Evolutionary conservation across 1,140 invertebrate species (phyloP), one percentile per base, ranked within the genome.

Genomic region (Neotoxoptera formosana): DNA sequence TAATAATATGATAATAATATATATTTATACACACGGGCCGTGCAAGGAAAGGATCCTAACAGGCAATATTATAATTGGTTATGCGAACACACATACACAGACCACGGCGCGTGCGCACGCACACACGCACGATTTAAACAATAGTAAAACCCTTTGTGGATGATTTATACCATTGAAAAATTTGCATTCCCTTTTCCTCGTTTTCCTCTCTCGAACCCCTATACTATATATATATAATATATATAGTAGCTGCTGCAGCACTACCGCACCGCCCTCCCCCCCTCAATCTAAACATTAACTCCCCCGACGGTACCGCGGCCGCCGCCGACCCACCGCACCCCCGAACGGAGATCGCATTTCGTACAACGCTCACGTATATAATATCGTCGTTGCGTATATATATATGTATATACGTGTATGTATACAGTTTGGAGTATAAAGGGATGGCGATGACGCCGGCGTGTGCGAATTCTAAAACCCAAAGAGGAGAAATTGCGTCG

Each of bases 161-260:
- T 84, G 91, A 92, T 84, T 84, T 84, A 84, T 84, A 84, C 90
- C n/a, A 47, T 91, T 41, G 90, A 76, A 91, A 81, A 92, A 92
- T 92, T 92, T 92, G 81, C 76, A 92, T 92, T 84, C 67, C 91
- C 91, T 83, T 83, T 48, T 45, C 60, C 90, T 34, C 47, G 2
- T 25, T 53, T 53, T 53, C 21, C 48, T 36, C 45, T 9, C 34
- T 30, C 30, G 23, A 9, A 17, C 17, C 30, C n/a, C 23, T 30
- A 6, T 34, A 88, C 23, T n/a, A 88, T n/a, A 45, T 86, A 53
- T 53, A 88, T n/a, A 86, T 47, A 84, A n/a, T n/a, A 51, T 34
- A 45, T 53, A n/a, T 89, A 89, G 60, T 47, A 23, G 9, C n/a
- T 89, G 48, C 20, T 36, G n/a, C 14, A 25, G n/a, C n/a, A 51